These are phyloP conservation scores for Glossosoma conforme DNA, from an alignment of 1,140 invertebrate species.

Conservation along the genomic window DNA sequence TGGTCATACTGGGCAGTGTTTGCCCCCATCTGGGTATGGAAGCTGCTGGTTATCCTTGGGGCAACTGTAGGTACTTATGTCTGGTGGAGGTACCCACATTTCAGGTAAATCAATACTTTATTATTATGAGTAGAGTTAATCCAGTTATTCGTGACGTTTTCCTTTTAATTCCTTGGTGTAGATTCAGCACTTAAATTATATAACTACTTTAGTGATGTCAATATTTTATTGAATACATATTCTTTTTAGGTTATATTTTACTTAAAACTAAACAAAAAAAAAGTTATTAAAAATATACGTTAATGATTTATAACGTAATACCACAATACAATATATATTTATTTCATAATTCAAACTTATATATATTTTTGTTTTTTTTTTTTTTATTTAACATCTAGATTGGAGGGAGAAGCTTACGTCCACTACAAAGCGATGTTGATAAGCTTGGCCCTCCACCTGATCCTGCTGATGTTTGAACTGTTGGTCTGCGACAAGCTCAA, in stretches of 20 bases:
- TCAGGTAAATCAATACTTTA: no score
- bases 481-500: conserved; percentile 93
- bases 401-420: conserved; percentile 92
- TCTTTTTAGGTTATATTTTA: no score
- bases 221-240: no score
- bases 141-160: no score
- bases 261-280: no score
- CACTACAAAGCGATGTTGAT: conserved; percentile 98
- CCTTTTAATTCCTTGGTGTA: no score
- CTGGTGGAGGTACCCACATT: conserved; percentile 93
- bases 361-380: conserved; percentile 1
- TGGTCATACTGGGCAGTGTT: conserved; percentile 96
- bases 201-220: no score
- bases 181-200: no score
- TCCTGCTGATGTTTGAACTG: conserved; percentile 94
- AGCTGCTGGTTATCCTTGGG: conserved; percentile 82
- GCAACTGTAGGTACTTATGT: conserved; percentile 87
- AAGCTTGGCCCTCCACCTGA: conserved; percentile 86
- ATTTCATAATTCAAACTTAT: not conserved
- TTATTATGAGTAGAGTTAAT: no score
- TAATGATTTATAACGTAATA: no score
- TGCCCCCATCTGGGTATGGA: conserved; percentile 95
- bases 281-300: no score
- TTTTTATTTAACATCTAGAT: conserved; percentile 50
- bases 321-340: not conserved